A percentile compares a stretch with the other conserved stretches of the same genome.
These are phyloP conservation scores for Stichopus horrens DNA, from an alignment of 53 echinoderm and acorn worm genomes.

Conservation along the genomic window DNA sequence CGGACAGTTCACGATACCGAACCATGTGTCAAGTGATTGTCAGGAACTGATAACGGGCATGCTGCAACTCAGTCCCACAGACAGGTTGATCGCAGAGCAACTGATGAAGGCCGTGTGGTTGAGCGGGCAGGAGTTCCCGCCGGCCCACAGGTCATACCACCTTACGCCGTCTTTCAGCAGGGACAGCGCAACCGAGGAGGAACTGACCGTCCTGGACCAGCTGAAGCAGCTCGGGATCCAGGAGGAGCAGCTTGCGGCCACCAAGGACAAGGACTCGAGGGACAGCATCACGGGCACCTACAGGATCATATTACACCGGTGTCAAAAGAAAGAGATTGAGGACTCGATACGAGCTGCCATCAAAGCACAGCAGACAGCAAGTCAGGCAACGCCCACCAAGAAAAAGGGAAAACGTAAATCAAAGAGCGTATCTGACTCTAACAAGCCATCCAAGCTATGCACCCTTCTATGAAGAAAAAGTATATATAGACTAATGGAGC, in stretches of 20 bases:
- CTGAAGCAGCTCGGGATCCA: slow-evolving; percentile 75
- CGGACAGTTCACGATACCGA: slow-evolving; percentile 85
- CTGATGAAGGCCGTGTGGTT: slow-evolving; percentile 76
- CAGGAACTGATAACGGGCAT: slow-evolving; percentile 71
- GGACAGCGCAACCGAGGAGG: slow-evolving; percentile 76
- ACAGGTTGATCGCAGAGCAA: slow-evolving; percentile 67
- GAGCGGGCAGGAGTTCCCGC: slow-evolving; percentile 84
- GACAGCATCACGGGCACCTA: slow-evolving; percentile 98
- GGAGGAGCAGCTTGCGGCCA: slow-evolving; percentile 76
- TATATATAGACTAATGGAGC: background rate
- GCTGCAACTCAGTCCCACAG: slow-evolving; percentile 68
- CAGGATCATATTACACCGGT: slow-evolving; percentile 82
- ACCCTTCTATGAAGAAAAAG: slow-evolving; percentile 61
- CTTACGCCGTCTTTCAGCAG: slow-evolving; percentile 85
- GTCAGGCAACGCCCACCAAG: slow-evolving; percentile 59
- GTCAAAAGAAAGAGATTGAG: slow-evolving; percentile 79
- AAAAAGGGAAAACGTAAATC: slow-evolving; percentile 59
- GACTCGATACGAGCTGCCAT: slow-evolving; percentile 64
- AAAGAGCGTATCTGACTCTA: slow-evolving; percentile 61
- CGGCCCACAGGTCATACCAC: slow-evolving; percentile 74
- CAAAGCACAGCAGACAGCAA: slow-evolving; percentile 51
- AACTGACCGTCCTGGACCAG: slow-evolving; percentile 76
- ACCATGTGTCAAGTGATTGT: slow-evolving; percentile 73
- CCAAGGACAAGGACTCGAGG: slow-evolving; percentile 89
- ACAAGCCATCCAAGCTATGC: slow-evolving; percentile 97